phyloP scores from a whole-genome alignment of 2,113 vertebrate species.

The Clarias macrocephalus region DNA sequence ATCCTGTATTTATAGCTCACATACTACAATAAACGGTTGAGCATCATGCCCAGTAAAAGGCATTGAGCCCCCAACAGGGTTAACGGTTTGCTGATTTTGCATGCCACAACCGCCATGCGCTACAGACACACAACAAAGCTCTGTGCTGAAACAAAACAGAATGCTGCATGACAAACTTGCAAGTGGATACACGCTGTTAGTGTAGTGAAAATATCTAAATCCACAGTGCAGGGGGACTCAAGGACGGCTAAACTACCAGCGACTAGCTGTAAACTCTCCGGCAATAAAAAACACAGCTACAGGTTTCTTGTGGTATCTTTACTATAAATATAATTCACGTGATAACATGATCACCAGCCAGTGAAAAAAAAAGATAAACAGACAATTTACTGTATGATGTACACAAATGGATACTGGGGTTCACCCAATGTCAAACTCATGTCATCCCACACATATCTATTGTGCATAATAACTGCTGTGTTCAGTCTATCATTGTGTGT shows the following conservation, averaged over 20 bases:
- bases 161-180: neutral
- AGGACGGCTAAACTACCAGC: neutral
- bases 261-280: neutral
- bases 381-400: neutral
- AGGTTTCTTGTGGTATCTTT: neutral
- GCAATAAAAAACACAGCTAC: neutral
- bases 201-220: neutral
- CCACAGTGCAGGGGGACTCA: neutral
- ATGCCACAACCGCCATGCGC: neutral
- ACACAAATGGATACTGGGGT: neutral
- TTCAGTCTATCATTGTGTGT: neutral
- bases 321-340: conserved; percentile 14
- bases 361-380: neutral
- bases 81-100: neutral
- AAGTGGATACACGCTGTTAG: neutral
- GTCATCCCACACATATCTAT: neutral
- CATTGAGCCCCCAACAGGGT: neutral
- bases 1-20: neutral
- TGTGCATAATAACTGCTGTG: neutral
- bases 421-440: neutral
- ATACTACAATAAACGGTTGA: neutral
- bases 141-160: neutral
- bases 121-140: neutral
- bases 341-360: neutral
- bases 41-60: neutral